phyloP scores from a whole-genome alignment of 2,797 vertebrate species.

The Falco berigora region DNA sequence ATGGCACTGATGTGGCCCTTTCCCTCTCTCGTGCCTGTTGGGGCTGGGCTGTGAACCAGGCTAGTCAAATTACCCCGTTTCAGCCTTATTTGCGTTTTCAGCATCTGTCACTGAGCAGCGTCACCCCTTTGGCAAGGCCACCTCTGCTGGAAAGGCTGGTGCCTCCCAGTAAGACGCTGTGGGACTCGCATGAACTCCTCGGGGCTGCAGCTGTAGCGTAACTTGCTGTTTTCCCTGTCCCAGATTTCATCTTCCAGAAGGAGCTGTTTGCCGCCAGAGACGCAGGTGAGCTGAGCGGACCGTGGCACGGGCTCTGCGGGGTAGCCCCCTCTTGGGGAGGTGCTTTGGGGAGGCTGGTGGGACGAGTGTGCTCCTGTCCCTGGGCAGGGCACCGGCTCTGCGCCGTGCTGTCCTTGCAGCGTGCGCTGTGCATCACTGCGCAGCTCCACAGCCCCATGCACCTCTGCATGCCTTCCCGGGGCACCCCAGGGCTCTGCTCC shows the following conservation, averaged over 20 bases:
- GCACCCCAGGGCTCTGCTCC: not conserved
- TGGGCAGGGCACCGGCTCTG: not conserved
- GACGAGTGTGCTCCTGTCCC: not conserved
- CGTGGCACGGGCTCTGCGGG: rapidly evolving
- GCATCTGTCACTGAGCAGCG: not conserved
- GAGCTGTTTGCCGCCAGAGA: conserved; percentile 27
- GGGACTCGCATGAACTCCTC: not conserved
- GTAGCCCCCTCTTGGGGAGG: not conserved
- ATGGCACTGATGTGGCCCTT: not conserved
- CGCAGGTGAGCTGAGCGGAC: not conserved
- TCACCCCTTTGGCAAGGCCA: not conserved
- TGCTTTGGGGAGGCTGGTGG: not conserved
- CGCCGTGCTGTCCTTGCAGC: not conserved
- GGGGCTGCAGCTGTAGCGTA: not conserved
- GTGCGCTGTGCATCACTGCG: rapidly evolving
- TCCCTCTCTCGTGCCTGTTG: not conserved
- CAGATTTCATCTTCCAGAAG: conserved; percentile 46
- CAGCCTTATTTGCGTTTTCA: not conserved
- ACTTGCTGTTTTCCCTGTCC: not conserved
- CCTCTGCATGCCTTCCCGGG: not conserved
- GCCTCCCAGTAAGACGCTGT: rapidly evolving
- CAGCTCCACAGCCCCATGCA: not conserved
- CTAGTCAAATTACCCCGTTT: not conserved
- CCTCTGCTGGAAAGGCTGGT: not conserved
- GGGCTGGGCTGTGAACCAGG: not conserved